These are phyloP conservation scores for Oryzias javanicus DNA, from an alignment of 2,113 vertebrate species.

Conservation along the genomic window DNA sequence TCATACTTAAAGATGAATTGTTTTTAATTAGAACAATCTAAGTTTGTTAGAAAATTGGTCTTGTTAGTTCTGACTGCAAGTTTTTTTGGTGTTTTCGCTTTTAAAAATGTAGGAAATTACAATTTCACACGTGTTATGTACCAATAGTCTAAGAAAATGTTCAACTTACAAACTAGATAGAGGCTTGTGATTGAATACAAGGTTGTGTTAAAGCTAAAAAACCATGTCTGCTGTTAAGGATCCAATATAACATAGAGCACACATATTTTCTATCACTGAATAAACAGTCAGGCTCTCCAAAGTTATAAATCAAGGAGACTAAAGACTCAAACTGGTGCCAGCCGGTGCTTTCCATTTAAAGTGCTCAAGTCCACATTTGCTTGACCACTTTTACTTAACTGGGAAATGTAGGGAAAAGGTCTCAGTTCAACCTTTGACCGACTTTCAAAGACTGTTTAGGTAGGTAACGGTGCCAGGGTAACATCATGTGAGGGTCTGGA, in stretches of 20 bases:
- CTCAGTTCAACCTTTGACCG: constrained; percentile 30
- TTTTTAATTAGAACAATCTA: too few species aligned
- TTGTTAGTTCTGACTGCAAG: too few species aligned
- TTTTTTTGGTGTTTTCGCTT: too few species aligned
- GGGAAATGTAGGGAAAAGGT: constrained; percentile 10
- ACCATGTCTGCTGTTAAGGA: constrained; percentile 16
- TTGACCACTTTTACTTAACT: constrained; percentile 34
- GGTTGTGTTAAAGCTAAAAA: constrained; percentile 4
- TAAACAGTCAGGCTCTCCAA: constrained; percentile 31
- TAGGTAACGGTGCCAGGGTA: too few species aligned
- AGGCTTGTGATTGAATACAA: constrained; percentile 4
- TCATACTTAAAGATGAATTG: too few species aligned
- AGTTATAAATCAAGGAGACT: constrained; percentile 9
- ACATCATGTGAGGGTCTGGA: too few species aligned
- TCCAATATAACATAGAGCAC: constrained; percentile 30
- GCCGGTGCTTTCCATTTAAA: constrained; percentile 23
- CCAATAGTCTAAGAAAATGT: too few species aligned
- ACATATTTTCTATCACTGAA: constrained; percentile 38
- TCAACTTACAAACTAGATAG: background rate
- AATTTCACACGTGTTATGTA: too few species aligned
- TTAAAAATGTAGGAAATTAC: too few species aligned
- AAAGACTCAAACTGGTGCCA: constrained; percentile 3
- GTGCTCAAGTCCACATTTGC: constrained; percentile 27
- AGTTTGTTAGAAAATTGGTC: too few species aligned
- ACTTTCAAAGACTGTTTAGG: background rate